These are phyloP conservation scores for Silurus glanis DNA, from an alignment of 2,113 vertebrate species.

Conservation along the genomic window DNA sequence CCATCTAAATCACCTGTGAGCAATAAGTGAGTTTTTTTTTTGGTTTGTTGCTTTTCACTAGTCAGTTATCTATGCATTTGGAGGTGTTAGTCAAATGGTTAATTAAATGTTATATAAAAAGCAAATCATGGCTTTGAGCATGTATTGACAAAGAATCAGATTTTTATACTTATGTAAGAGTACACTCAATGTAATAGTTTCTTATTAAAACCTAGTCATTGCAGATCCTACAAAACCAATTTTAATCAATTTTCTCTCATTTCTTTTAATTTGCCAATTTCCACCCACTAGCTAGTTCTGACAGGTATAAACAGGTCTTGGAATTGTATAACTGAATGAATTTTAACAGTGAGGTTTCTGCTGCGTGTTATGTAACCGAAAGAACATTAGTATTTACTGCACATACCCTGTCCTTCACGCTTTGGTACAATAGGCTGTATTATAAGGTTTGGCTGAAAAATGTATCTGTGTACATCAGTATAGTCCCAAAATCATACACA, in stretches of 20 bases:
- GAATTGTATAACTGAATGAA: no score
- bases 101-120: not conserved
- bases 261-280: not conserved
- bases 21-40: not conserved
- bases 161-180: not conserved
- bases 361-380: no score
- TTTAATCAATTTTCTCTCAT: not conserved
- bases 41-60: not conserved
- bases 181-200: not conserved
- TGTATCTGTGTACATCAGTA: no score
- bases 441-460: no score
- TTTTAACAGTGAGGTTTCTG: no score
- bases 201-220: no score
- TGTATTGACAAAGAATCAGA: not conserved
- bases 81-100: not conserved
- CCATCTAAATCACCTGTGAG: constrained; percentile 25
- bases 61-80: not conserved
- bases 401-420: not conserved
- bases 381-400: no score
- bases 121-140: not conserved
- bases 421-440: no score
- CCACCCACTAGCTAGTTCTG: not conserved
- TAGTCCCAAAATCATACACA: no score
- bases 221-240: not conserved
- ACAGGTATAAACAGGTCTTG: no score